phyloP scores from a whole-genome alignment of 2,888 invertebrate species.

The Troides oblongomaculatus region DNA sequence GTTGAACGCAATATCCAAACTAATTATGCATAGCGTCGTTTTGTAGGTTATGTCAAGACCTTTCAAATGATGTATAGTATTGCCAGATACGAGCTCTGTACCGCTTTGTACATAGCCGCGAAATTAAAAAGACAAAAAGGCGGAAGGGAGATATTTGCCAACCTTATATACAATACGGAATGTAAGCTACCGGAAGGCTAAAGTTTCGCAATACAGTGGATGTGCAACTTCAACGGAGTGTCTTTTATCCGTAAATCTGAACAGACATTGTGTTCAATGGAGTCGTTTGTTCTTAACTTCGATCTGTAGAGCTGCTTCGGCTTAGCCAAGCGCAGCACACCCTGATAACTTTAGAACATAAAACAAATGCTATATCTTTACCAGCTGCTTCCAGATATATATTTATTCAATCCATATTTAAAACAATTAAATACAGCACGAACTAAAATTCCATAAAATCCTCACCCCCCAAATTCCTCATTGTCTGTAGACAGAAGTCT shows the following conservation, averaged over 20 bases:
- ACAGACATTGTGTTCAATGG: constrained; percentile 19
- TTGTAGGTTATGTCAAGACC: too few species aligned
- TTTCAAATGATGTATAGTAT: too few species aligned
- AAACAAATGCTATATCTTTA: neutral
- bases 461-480: too few species aligned
- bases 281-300: constrained; percentile 17
- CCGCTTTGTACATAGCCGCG: too few species aligned
- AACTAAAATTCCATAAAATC: too few species aligned
- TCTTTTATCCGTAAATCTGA: constrained; percentile 23
- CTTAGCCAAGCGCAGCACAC: constrained; percentile 1
- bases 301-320: neutral
- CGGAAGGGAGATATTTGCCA: too few species aligned
- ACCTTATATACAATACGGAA: constrained; percentile 6
- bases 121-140: too few species aligned
- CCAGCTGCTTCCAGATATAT: neutral
- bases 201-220: constrained; percentile 2
- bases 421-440: neutral
- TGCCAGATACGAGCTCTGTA: too few species aligned
- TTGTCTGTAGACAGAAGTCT: too few species aligned
- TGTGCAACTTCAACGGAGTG: constrained; percentile 6
- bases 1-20: too few species aligned
- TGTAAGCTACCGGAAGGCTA: neutral
- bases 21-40: too few species aligned
- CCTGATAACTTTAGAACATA: constrained; percentile 2
- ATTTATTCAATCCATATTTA: neutral